These are phyloP conservation scores for Mugil cephalus DNA, from an alignment of 2,113 vertebrate genomes.

Conservation along the genomic window DNA sequence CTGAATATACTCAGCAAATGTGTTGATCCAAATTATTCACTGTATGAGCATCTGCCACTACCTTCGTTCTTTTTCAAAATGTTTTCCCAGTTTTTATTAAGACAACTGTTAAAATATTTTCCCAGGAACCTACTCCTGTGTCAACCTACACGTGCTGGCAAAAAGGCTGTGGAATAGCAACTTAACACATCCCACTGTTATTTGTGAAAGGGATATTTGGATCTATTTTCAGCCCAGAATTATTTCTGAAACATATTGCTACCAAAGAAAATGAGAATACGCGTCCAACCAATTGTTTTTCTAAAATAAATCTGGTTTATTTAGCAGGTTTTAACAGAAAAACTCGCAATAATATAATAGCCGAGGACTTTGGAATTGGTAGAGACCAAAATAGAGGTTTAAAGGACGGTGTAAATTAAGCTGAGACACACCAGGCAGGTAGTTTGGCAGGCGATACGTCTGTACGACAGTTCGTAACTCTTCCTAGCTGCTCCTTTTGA, in stretches of 20 bases:
- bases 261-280: background rate
- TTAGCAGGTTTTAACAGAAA: no score
- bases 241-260: conserved; percentile 49
- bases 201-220: conserved; percentile 7
- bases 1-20: background rate
- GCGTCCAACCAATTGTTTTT: background rate
- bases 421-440: no score
- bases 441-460: no score
- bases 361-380: background rate
- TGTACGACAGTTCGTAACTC: no score
- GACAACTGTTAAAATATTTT: conserved; percentile 13
- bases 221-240: conserved; percentile 39
- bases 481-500: no score
- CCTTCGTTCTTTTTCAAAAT: conserved; percentile 7
- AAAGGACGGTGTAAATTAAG: no score
- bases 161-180: conserved; percentile 17
- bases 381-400: conserved; percentile 4
- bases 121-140: background rate
- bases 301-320: no score
- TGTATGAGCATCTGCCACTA: conserved; percentile 11
- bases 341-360: no score
- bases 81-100: conserved; percentile 19
- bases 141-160: conserved; percentile 42
- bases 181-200: conserved; percentile 57
- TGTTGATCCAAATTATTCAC: background rate